A percentile compares a stretch with the other conserved stretches of the same genome.
phyloP scores from a whole-genome alignment of 2,113 vertebrate species.

The Regulus satrapa region DNA sequence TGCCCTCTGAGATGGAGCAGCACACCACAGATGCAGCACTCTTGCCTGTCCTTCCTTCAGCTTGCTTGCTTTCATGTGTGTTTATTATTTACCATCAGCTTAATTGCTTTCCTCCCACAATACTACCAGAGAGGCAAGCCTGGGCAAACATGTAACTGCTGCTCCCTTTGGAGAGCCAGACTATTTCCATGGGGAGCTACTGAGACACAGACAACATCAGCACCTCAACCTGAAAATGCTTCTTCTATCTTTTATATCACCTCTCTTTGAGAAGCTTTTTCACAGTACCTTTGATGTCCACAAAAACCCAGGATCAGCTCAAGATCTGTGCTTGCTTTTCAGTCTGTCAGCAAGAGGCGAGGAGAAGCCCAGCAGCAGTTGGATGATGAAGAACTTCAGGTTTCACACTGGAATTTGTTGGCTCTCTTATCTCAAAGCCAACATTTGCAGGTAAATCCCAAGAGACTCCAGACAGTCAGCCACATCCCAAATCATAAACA shows the following conservation, averaged over 20 bases:
- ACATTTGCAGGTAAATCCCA: neutral
- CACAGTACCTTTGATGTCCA: neutral
- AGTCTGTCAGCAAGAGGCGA: neutral
- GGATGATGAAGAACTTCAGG: neutral
- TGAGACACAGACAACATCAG: neutral
- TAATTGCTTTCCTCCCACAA: neutral
- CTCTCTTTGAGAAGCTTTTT: neutral
- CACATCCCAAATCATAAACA: neutral
- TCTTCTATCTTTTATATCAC: neutral
- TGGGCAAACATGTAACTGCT: neutral
- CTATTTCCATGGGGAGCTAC: neutral
- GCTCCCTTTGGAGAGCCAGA: neutral
- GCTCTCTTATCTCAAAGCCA: neutral
- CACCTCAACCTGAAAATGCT: neutral
- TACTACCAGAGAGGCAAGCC: neutral
- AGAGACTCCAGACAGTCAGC: neutral
- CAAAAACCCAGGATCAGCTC: neutral
- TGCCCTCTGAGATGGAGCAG: neutral
- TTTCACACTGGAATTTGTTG: neutral
- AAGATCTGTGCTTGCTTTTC: neutral
- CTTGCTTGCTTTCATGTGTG: accelerated
- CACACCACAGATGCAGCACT: accelerated
- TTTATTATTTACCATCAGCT: neutral
- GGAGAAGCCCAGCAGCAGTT: neutral
- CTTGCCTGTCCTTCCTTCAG: neutral